Evolutionary conservation across 2,797 vertebrate genomes (phyloP).

Genomic region (Phrynocephalus forsythii): DNA sequence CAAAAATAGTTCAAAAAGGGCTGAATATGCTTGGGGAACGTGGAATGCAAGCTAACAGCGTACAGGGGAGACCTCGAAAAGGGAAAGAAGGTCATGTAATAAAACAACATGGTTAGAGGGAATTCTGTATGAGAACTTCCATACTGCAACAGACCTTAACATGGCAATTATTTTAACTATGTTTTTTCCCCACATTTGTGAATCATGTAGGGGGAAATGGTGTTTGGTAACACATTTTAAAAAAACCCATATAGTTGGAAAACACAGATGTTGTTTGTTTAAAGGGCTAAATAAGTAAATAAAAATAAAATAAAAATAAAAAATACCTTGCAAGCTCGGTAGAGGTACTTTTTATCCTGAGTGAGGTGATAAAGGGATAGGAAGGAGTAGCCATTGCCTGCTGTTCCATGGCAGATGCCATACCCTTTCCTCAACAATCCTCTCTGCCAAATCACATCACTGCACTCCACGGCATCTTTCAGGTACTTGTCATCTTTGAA

Average conservation of each 20-base stretch:
- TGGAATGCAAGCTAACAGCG: not conserved
- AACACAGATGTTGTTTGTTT: not conserved
- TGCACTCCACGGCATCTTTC: slow-evolving; percentile 93
- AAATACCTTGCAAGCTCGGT: slow-evolving; percentile 92
- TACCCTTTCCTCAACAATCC: slow-evolving; percentile 95
- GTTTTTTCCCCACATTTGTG: not conserved
- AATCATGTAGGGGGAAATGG: not conserved
- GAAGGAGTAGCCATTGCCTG: slow-evolving; percentile 95
- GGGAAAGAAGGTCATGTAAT: not conserved
- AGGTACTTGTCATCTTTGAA: slow-evolving; percentile 98
- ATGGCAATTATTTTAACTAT: not conserved
- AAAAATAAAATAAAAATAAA: not conserved
- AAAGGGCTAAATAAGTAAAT: too few relatives aligned
- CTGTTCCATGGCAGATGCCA: slow-evolving; percentile 93
- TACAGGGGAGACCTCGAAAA: not conserved
- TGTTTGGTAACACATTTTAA: not conserved
- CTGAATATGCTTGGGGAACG: too few relatives aligned
- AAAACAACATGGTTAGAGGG: not conserved
- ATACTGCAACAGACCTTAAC: not conserved
- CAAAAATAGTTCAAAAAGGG: not conserved
- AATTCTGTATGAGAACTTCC: not conserved
- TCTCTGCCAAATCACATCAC: slow-evolving; percentile 95
- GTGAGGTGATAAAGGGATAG: slow-evolving; percentile 91
- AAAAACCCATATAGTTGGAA: not conserved
- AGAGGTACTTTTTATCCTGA: slow-evolving; percentile 93